Evolutionary conservation across 2,797 vertebrate species (phyloP).

Genomic region (Tarsius wallacei): DNA sequence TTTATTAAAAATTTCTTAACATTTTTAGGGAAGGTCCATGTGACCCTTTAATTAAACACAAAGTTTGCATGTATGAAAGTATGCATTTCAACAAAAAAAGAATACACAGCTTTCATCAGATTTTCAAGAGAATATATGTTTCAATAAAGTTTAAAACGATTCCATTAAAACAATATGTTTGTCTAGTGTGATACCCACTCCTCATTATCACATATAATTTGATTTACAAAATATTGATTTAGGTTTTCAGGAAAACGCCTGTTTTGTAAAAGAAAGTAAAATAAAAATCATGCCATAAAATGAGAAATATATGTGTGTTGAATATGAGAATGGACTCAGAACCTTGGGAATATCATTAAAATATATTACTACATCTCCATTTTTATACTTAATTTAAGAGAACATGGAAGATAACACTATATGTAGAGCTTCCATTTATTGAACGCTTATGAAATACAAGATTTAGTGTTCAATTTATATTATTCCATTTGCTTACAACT

Average conservation of each 20-base stretch:
- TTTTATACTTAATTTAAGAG: background rate
- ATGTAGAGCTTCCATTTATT: background rate
- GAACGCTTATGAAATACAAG: background rate
- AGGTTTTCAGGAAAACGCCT: background rate
- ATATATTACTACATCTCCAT: background rate
- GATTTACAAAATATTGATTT: background rate
- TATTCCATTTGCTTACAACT: background rate
- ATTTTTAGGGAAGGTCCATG: background rate
- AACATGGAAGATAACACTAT: background rate
- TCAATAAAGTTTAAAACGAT: background rate
- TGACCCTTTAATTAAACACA: background rate
- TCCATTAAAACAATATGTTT: background rate
- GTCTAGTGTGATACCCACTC: background rate
- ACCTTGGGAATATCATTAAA: background rate
- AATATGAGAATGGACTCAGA: background rate
- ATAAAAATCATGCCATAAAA: constrained; percentile 1
- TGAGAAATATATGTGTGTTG: background rate
- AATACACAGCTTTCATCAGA: background rate
- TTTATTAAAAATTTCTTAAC: constrained; percentile 5
- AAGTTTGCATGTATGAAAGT: background rate
- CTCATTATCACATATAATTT: constrained; percentile 21
- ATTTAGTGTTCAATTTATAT: background rate
- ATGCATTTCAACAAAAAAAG: background rate
- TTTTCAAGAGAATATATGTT: constrained; percentile 12
- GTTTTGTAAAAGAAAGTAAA: constrained; percentile 4